Base-by-base conservation (phyloP, 2,888 invertebrate species). In the Drosophila borborema region DNA sequence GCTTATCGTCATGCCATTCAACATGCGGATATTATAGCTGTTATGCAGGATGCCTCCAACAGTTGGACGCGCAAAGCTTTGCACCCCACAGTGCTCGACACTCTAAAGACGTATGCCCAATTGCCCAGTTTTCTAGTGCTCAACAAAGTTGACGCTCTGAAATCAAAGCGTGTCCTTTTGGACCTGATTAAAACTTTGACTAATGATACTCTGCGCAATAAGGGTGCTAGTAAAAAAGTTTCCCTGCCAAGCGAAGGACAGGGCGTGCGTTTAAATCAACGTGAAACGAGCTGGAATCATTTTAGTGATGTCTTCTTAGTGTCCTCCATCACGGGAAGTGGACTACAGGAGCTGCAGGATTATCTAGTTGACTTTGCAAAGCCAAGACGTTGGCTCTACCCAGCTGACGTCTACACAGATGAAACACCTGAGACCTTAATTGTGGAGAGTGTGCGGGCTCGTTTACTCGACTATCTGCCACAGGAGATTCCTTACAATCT, bases 231-330 rank as follows among this genome's bases (percentile, higher is more conserved):
- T 8, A 80, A 81, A 62, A 70, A 59, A 9, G 5, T 5, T 14
- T 31, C 14, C n/a, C 5, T 41, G 45, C n/a, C 18, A 6, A 16
- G 28, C 12, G 58, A 36, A 7, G 36, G 51, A 6, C 43, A 36
- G 3, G 83, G 77, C 7, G 38, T 63, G 2, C 72, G 68, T 3
- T 45, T 86, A 6, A 86, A 56, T 28, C 59, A 83, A 8, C 86
- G 91, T 0, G 65, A 81, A 63, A 72, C 77, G 0, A 95, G 95
- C 9, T 97, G 97, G 96, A 94, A 95, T n/a, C 92, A 96, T 79
- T 99, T 99, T 93, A 94, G 95, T 34, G 96, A 97, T 91, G 96
- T 99, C 12, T 99, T 99, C 91, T 96, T 99, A 94, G 95, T 98
- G n/a, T 99, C 99, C 10, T 97, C 98, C 0, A 91, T 98, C 34